phyloP scores from a whole-genome alignment of 2,888 invertebrate genomes.

The Drosophila kanekoi region DNA sequence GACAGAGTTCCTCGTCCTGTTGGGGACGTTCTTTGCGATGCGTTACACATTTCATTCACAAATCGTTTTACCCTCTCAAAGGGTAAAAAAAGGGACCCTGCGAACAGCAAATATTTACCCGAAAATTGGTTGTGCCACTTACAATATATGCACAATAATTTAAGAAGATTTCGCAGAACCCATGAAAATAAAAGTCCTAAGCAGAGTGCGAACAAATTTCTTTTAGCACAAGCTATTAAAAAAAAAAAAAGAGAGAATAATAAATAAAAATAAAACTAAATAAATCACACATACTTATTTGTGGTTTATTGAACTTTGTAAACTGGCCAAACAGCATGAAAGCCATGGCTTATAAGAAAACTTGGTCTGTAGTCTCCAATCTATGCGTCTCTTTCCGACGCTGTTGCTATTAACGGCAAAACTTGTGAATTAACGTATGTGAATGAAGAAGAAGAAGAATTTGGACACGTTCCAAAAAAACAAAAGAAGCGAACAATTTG shows the following conservation, averaged over 20 bases:
- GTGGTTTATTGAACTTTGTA: constrained; percentile 63
- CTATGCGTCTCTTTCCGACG: constrained; percentile 8
- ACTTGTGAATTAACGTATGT: constrained; percentile 60
- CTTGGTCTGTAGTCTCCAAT: constrained; percentile 6
- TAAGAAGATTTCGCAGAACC: constrained; percentile 21
- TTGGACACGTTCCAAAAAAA: constrained; percentile 58
- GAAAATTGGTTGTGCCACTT: constrained; percentile 31
- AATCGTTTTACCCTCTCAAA: not conserved
- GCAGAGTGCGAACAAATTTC: constrained; percentile 5
- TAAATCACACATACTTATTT: constrained; percentile 17
- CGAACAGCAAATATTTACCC: constrained; percentile 9
- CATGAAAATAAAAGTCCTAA: constrained; percentile 36
- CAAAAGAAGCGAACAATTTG: constrained; percentile 8
- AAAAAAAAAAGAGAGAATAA: constrained; percentile 5
- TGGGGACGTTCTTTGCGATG: too few relatives aligned
- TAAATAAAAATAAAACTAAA: constrained; percentile 2
- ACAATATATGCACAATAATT: constrained; percentile 15
- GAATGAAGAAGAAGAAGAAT: constrained; percentile 26
- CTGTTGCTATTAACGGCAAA: constrained; percentile 37
- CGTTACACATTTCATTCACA: not conserved
- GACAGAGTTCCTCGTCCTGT: too few relatives aligned
- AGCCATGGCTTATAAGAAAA: constrained; percentile 27
- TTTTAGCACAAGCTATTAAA: constrained; percentile 26
- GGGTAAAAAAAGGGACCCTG: not conserved
- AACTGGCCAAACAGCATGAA: constrained; percentile 52